Evolutionary conservation across 2,113 vertebrate species (phyloP).

Genomic region (Terrapene triunguis): DNA sequence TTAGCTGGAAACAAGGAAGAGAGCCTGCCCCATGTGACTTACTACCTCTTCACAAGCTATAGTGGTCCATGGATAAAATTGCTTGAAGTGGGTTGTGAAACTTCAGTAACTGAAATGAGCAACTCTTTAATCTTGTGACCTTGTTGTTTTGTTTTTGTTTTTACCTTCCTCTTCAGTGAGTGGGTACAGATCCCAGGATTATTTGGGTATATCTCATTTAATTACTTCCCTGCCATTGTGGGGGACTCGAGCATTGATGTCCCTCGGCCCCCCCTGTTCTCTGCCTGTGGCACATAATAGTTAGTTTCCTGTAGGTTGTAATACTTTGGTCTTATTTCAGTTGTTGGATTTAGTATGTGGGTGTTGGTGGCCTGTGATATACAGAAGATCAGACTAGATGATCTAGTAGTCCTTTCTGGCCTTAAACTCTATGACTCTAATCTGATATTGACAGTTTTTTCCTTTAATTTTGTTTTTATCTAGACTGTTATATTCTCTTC

Average conservation of each 20-base stretch:
- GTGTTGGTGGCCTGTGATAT: background rate
- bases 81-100: constrained; percentile 42
- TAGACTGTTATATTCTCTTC: background rate
- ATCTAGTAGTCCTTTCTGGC: background rate
- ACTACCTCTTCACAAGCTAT: background rate
- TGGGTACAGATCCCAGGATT: background rate
- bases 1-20: background rate
- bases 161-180: background rate
- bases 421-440: background rate
- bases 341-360: background rate
- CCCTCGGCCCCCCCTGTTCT: background rate
- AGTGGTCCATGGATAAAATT: background rate
- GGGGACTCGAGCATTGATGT: background rate
- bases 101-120: constrained; percentile 36
- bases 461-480: background rate
- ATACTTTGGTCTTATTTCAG: background rate
- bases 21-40: background rate
- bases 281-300: background rate
- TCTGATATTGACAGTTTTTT: background rate
- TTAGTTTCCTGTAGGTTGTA: background rate
- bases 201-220: background rate
- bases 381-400: background rate
- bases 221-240: background rate
- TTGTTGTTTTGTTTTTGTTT: background rate
- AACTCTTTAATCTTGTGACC: background rate